A percentile compares a stretch with the other conserved stretches of the same genome.
Evolutionary conservation across 2,888 invertebrate genomes (phyloP).

Genomic region (Drosophila stalkeri): DNA sequence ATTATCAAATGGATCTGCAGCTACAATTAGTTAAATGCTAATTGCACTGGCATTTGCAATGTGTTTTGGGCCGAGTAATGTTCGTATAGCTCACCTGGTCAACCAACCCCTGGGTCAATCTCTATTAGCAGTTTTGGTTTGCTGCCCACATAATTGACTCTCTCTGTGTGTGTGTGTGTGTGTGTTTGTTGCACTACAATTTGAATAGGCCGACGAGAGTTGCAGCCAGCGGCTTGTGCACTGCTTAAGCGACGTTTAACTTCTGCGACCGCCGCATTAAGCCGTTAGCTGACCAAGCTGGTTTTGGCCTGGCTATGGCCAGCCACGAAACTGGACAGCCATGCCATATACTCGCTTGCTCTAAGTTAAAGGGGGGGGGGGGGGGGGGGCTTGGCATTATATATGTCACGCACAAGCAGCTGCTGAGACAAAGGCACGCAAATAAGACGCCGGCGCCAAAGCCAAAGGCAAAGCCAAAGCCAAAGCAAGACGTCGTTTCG

Average conservation of each 20-base stretch:
- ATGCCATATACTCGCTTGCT: constrained; percentile 37
- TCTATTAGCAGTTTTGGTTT: background rate
- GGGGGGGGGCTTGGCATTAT: constrained; percentile 61
- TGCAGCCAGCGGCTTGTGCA: constrained; percentile 60
- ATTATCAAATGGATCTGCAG: constrained; percentile 45
- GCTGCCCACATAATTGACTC: constrained; percentile 12
- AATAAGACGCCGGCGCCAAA: constrained; percentile 64
- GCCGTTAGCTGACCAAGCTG: constrained; percentile 61
- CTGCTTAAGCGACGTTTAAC: constrained; percentile 70
- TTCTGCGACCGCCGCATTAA: constrained; percentile 57
- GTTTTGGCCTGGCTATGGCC: constrained; percentile 47
- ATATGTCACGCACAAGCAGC: constrained; percentile 48
- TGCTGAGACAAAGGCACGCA: constrained; percentile 52
- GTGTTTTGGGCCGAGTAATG: constrained; percentile 12
- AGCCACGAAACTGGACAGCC: constrained; percentile 54
- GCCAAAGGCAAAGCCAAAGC: constrained; percentile 46
- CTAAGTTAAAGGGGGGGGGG: constrained; percentile 57
- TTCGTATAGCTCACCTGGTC: constrained; percentile 22
- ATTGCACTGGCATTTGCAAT: constrained; percentile 37
- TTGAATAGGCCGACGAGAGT: constrained; percentile 30
- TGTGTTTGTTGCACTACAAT: constrained; percentile 21
- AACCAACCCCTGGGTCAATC: constrained; percentile 19
- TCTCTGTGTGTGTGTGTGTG: background rate
- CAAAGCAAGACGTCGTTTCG: constrained; percentile 18
- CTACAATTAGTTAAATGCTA: constrained; percentile 53